Evolutionary conservation across 2,797 vertebrate genomes (phyloP).

Genomic region (Myripristis jacobus): DNA sequence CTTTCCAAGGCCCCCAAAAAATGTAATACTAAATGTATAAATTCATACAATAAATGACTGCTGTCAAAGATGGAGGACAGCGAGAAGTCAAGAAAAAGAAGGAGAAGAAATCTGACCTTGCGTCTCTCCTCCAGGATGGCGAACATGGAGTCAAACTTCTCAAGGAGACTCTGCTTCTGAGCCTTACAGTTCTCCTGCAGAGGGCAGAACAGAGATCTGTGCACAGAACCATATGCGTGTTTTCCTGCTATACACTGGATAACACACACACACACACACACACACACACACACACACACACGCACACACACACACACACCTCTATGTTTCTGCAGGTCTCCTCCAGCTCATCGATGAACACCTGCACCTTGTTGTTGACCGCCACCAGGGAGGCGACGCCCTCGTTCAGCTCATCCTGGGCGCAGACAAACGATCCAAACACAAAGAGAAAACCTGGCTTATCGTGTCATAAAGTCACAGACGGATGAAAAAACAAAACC

Average conservation of each 20-base stretch:
- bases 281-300: conserved; percentile 24
- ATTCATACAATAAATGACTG: too few species aligned
- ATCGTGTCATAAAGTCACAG: too few species aligned
- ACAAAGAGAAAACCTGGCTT: too few species aligned
- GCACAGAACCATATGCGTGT: neutral
- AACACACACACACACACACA: conserved; percentile 19
- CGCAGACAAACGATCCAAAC: neutral
- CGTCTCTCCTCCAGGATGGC: conserved; percentile 80
- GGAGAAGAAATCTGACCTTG: conserved; percentile 63
- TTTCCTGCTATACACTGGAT: too few species aligned
- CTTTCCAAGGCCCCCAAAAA: too few species aligned
- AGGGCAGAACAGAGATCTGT: neutral
- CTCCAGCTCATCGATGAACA: conserved; percentile 74
- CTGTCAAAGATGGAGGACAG: neutral
- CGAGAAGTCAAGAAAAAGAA: neutral
- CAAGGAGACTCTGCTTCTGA: conserved; percentile 82
- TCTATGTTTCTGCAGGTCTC: conserved; percentile 77
- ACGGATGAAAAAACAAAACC: too few species aligned
- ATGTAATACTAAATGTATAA: too few species aligned
- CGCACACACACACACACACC: conserved; percentile 65
- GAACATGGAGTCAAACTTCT: conserved; percentile 77
- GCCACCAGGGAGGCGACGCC: conserved; percentile 70
- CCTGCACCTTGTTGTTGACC: conserved; percentile 72
- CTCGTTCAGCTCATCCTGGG: conserved; percentile 76
- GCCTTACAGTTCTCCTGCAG: conserved; percentile 78